These are phyloP conservation scores for Sebastes itinus DNA, from an alignment of 2,797 vertebrate genomes.

Conservation along the genomic window DNA sequence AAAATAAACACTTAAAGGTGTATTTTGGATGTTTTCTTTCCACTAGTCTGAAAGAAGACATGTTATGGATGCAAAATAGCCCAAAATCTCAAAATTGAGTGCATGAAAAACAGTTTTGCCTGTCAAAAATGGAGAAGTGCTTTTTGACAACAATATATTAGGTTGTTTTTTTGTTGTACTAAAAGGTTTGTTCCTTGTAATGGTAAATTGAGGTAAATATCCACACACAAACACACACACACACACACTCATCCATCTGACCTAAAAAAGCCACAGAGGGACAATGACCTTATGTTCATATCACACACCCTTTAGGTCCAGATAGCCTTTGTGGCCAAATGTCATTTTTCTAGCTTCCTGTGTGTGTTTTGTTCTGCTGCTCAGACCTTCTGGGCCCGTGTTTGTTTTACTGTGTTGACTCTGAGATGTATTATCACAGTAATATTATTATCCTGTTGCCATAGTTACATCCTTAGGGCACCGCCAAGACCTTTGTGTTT, in stretches of 20 bases:
- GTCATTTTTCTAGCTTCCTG: slow-evolving; percentile 8
- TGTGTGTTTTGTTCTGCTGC: not conserved
- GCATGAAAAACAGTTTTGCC: not conserved
- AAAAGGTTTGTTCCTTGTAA: not conserved
- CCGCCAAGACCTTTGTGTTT: not conserved
- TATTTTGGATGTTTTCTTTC: not conserved
- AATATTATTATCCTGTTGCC: not conserved
- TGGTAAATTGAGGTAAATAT: not conserved
- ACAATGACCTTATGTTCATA: slow-evolving; percentile 10
- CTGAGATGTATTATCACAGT: not conserved
- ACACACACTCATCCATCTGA: not conserved
- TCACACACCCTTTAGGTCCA: slow-evolving; percentile 13
- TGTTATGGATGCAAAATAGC: not conserved
- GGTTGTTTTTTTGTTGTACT: not conserved
- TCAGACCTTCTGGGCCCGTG: slow-evolving; percentile 14
- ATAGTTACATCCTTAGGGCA: not conserved
- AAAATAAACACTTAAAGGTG: not conserved
- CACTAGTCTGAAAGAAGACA: not conserved
- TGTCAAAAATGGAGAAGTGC: not conserved
- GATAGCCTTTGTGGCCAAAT: slow-evolving; percentile 39
- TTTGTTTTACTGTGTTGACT: slow-evolving; percentile 14
- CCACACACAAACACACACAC: not conserved
- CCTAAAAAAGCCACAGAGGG: not conserved
- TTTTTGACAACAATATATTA: not conserved
- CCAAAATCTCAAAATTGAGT: not conserved